Conservation (phyloP, 2,888 invertebrate genomes). For the Amphipyra berbera region DNA sequence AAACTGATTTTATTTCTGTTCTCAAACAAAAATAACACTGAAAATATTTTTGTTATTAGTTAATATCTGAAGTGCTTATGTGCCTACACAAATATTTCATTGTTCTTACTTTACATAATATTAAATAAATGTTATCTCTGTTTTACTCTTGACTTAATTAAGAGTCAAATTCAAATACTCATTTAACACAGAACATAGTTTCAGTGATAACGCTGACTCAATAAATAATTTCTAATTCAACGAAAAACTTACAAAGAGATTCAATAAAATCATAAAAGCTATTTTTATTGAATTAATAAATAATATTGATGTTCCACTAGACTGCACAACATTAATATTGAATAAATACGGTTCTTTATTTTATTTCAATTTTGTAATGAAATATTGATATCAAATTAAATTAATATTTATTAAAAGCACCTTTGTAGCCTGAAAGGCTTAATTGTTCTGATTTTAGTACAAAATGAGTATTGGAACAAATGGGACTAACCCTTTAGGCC, state of each 20-base stretch:
- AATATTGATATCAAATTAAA: constrained; percentile 22
- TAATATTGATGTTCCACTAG: constrained; percentile 4
- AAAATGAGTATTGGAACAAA: constrained; percentile 56
- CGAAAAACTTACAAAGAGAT: neutral
- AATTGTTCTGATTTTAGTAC: constrained; percentile 60
- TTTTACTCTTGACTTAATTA: neutral
- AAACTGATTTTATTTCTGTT: too few species aligned
- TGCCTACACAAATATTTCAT: neutral
- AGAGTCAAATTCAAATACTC: neutral
- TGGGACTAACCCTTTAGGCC: constrained; percentile 57
- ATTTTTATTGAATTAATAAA: constrained; percentile 9
- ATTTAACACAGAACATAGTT: constrained; percentile 1
- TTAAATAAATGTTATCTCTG: neutral
- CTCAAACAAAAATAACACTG: too few species aligned
- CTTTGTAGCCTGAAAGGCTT: constrained; percentile 38
- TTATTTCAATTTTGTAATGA: constrained; percentile 1
- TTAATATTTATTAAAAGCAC: constrained; percentile 37
- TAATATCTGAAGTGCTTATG: neutral
- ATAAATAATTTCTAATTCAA: constrained; percentile 1
- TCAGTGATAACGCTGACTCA: neutral
- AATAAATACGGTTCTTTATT: neutral
- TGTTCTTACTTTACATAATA: too few species aligned
- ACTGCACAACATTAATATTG: neutral
- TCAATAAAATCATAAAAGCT: neutral
- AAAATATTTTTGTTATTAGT: neutral